phyloP scores from a whole-genome alignment of 30 jellyfish, hydroid and myxozoan genomes.

The Turritopsis rubra region DNA sequence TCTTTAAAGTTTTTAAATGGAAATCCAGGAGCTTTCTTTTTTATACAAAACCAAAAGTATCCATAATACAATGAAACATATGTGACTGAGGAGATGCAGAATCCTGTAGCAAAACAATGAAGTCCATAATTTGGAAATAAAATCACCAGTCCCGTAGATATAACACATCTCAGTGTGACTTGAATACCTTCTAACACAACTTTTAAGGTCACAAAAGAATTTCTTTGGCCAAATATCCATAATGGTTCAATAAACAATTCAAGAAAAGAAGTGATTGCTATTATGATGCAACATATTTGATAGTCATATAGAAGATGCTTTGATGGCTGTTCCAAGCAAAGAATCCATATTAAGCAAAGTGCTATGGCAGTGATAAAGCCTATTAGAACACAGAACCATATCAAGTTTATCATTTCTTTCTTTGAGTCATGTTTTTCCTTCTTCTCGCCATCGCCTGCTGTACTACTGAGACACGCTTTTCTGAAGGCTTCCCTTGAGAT shows the following conservation, averaged over 20 bases:
- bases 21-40: constrained; percentile 10
- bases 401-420: constrained; percentile 58
- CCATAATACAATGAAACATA: constrained; percentile 42
- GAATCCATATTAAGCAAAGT: constrained; percentile 49
- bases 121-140: constrained; percentile 43
- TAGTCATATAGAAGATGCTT: constrained; percentile 18
- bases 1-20: constrained; percentile 48
- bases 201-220: constrained; percentile 44
- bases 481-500: constrained; percentile 93
- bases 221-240: constrained; percentile 72
- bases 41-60: constrained; percentile 35
- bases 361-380: constrained; percentile 42
- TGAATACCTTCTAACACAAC: constrained; percentile 74
- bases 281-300: constrained; percentile 38
- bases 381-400: constrained; percentile 65
- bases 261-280: constrained; percentile 39
- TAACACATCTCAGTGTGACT: constrained; percentile 51
- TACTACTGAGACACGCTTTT: constrained; percentile 67
- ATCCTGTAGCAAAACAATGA: constrained; percentile 60
- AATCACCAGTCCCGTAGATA: constrained; percentile 41
- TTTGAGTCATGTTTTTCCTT: constrained; percentile 25
- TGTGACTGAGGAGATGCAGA: constrained; percentile 33
- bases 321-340: constrained; percentile 61
- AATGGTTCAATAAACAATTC: constrained; percentile 77
- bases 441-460: neutral